Evolutionary conservation across 2,113 vertebrate species (phyloP).

Genomic region (Seriola quinqueradiata): DNA sequence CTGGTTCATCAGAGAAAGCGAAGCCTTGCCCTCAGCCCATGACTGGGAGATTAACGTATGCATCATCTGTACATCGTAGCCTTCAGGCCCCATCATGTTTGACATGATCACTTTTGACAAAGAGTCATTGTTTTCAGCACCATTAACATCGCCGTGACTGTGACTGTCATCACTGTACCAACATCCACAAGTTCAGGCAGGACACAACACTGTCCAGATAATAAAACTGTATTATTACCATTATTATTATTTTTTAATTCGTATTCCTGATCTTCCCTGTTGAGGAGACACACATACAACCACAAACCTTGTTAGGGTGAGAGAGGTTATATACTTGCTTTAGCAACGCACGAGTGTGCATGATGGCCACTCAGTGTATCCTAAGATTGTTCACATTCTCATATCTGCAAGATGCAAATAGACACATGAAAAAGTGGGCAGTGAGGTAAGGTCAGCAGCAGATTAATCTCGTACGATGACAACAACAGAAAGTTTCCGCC

Average conservation of each 20-base stretch:
- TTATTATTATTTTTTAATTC: not conserved
- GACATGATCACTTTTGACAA: slow-evolving; percentile 49
- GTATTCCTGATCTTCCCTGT: slow-evolving; percentile 12
- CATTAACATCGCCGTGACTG: slow-evolving; percentile 58
- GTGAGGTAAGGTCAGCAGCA: slow-evolving; percentile 19
- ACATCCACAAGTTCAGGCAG: slow-evolving; percentile 52
- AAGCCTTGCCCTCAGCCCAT: slow-evolving; percentile 41
- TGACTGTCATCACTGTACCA: slow-evolving; percentile 51
- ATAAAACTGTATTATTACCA: slow-evolving; percentile 1
- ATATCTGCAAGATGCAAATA: slow-evolving; percentile 14
- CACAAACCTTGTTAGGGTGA: slow-evolving; percentile 5
- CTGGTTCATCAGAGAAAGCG: slow-evolving; percentile 37
- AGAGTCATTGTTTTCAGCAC: slow-evolving; percentile 72
- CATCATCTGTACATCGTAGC: slow-evolving; percentile 69
- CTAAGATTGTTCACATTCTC: not conserved
- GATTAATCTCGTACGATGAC: not conserved
- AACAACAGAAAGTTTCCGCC: not conserved
- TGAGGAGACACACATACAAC: slow-evolving; percentile 12
- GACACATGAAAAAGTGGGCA: not conserved
- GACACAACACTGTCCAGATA: slow-evolving; percentile 32
- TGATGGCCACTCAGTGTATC: not conserved
- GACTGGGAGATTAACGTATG: slow-evolving; percentile 53
- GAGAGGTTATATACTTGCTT: slow-evolving; percentile 18
- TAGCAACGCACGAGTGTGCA: not conserved
- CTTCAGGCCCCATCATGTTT: slow-evolving; percentile 38